Base-by-base conservation (phyloP, 2,113 vertebrate genomes). In the Hemicordylus capensis region DNA sequence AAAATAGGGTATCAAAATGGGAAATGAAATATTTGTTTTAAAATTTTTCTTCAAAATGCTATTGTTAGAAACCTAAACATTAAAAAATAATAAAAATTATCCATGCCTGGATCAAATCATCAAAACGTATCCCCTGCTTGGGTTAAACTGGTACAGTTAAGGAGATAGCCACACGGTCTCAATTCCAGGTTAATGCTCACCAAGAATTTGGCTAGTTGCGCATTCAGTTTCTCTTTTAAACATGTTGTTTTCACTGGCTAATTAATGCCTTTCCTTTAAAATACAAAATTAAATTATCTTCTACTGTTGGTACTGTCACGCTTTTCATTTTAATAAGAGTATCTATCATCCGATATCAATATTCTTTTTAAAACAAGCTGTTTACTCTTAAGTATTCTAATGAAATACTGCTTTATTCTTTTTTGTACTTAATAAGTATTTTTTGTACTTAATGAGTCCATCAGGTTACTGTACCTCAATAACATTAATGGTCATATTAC, bases 181-280 rank as follows among this genome's bases (percentile, higher is more conserved):
- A 73, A 76, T 64, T 89, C 90, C 67, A 86, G 34, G 85, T 51
- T n/a, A 89, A 87, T 85, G 81, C 91, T 94, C 90, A 92, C 0
- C 82, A 42, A 88, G 81, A 67, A 88, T 22, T 92, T 94, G 91
- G 75, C 84, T 66, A 92, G 82, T 56, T 44, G 59, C 88, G 83
- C 22, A 88, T 90, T 92, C 88, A 54, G 92, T 92, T 67, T 10
- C 51, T 92, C 90, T 61, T 81, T 91, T 94, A 75, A 74, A 88
- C 90, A 87, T 15, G 0, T 72, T 39, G 48, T 64, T 81, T 82
- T 26, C 72, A 56, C 48, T 82, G 89, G 93, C 89, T 72, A 83
- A 89, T 94, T 91, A 92, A 87, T 89, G 61, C 0, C 89, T 42
- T 85, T 92, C 90, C 91, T 88, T 88, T 91, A 93, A 88, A 93